phyloP scores from a whole-genome alignment of 2,113 vertebrate species.

The Phylloscopus trochiloides region DNA sequence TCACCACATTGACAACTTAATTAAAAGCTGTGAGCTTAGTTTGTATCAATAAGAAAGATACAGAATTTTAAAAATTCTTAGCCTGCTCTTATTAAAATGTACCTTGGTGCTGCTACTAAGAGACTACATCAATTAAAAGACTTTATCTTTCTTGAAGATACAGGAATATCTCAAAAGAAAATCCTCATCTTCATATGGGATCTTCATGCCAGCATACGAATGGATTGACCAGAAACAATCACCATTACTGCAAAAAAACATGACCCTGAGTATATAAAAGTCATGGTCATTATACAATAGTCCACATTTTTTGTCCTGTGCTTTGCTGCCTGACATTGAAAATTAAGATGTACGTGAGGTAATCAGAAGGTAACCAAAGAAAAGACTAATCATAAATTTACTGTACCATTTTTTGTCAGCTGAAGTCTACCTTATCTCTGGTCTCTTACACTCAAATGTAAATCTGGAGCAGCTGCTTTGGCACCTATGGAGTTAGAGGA shows the following conservation, averaged over 20 bases:
- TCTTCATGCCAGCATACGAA: neutral
- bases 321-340: neutral
- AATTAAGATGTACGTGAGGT: neutral
- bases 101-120: neutral
- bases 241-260: constrained; percentile 10
- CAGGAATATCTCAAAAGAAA: neutral
- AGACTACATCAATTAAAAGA: constrained; percentile 2
- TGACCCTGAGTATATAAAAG: neutral
- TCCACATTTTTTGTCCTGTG: neutral
- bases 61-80: constrained; percentile 28
- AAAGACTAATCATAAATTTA: neutral
- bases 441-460: neutral
- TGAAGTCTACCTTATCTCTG: neutral
- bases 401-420: neutral
- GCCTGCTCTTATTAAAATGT: neutral
- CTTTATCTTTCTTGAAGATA: neutral
- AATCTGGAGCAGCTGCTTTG: neutral
- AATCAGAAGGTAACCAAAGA: neutral
- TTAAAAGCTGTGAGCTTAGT: constrained; percentile 43
- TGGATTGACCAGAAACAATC: neutral
- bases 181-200: neutral
- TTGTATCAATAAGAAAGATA: constrained; percentile 29
- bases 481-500: neutral
- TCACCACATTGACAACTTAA: constrained; percentile 55
- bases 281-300: neutral